Evolutionary conservation across 2,888 invertebrate genomes (phyloP).

Genomic region (Dynastes hyllus): DNA sequence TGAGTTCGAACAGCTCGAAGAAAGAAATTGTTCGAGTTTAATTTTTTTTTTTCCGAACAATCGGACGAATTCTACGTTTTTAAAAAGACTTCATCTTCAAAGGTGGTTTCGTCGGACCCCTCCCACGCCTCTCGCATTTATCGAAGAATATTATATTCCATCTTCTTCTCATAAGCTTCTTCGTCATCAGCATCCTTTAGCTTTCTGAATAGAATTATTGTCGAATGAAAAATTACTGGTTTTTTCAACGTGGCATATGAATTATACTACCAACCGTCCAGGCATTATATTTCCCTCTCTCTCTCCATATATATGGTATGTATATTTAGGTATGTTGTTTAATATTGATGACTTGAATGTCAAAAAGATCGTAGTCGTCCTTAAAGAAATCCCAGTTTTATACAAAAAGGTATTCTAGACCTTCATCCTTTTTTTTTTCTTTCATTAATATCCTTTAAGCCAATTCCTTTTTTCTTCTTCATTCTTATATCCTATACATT

Average conservation of each 20-base stretch:
- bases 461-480: not conserved
- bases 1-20: not conserved
- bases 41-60: slow-evolving; percentile 14
- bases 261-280: slow-evolving; percentile 43
- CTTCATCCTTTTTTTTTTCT: slow-evolving; percentile 44
- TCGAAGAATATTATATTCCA: not conserved
- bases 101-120: too few species aligned
- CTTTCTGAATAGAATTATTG: slow-evolving; percentile 46
- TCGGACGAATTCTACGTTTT: slow-evolving; percentile 48
- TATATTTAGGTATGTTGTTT: not conserved
- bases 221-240: slow-evolving; percentile 57
- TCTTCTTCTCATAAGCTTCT: slow-evolving; percentile 8
- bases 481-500: not conserved
- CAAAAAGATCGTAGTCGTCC: not conserved
- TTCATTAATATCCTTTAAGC: not conserved
- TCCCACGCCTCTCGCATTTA: not conserved
- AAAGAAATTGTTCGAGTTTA: not conserved
- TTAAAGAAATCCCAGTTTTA: slow-evolving; percentile 54
- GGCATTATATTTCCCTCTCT: slow-evolving; percentile 23
- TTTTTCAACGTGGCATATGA: slow-evolving; percentile 51
- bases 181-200: slow-evolving; percentile 13
- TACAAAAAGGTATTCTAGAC: slow-evolving; percentile 55
- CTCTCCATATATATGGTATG: not conserved
- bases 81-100: slow-evolving; percentile 35
- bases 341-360: not conserved